phyloP scores from a whole-genome alignment of 2,888 invertebrate genomes.

The Tenthredo scrophulariae region DNA sequence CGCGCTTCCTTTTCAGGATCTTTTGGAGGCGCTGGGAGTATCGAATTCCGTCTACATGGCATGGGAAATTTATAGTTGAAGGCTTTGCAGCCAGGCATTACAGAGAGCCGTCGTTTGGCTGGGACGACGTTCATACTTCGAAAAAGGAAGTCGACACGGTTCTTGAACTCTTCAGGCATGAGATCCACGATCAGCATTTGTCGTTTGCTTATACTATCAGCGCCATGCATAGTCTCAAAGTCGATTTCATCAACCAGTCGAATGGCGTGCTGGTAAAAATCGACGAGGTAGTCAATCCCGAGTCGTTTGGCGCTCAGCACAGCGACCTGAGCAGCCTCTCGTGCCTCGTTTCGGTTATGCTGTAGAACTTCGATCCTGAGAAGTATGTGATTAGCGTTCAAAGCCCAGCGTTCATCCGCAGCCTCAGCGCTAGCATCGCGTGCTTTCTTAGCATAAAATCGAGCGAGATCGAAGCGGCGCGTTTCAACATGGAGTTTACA shows the following conservation, averaged over 20 bases:
- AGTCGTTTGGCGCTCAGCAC: constrained; percentile 72
- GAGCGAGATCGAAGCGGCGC: constrained; percentile 77
- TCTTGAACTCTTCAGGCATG: constrained; percentile 77
- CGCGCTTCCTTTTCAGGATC: constrained; percentile 63
- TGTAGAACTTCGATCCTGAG: constrained; percentile 77
- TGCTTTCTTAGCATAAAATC: constrained; percentile 72
- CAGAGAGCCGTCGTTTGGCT: constrained; percentile 77
- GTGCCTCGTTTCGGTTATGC: constrained; percentile 79
- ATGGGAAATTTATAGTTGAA: constrained; percentile 64
- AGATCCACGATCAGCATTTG: constrained; percentile 77
- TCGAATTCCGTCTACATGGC: constrained; percentile 64
- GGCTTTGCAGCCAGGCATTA: constrained; percentile 78
- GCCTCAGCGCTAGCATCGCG: constrained; percentile 71
- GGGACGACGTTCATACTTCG: constrained; percentile 78
- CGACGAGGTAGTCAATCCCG: constrained; percentile 71
- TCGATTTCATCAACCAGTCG: constrained; percentile 75
- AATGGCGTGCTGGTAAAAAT: constrained; percentile 72
- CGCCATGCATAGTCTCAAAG: constrained; percentile 72
- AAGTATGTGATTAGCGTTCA: constrained; percentile 78
- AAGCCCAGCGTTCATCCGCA: constrained; percentile 75
- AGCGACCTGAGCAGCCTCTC: constrained; percentile 69
- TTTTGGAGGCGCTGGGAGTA: constrained; percentile 61
- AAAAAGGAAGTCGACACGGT: constrained; percentile 77
- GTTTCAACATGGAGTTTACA: constrained; percentile 75
- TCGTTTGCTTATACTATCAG: constrained; percentile 75